Evolutionary conservation across 2,888 invertebrate genomes (phyloP).

Genomic region (Cataglyphis albicans): DNA sequence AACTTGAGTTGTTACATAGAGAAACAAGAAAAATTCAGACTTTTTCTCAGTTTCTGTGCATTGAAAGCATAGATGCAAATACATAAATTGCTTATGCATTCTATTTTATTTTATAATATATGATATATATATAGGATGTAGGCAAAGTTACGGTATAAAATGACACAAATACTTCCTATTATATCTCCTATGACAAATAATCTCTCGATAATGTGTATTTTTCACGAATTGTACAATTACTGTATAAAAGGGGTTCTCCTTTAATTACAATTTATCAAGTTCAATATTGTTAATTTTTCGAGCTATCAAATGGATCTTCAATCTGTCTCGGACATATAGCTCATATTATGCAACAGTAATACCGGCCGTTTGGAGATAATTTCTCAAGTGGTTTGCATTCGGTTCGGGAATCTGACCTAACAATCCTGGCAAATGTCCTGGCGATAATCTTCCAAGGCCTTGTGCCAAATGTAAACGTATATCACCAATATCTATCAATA

Average conservation of each 20-base stretch:
- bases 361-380: constrained; percentile 83
- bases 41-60: not conserved
- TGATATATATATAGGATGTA: not conserved
- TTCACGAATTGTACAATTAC: constrained; percentile 38
- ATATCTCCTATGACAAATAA: constrained; percentile 27
- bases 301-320: constrained; percentile 80
- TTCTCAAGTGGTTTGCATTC: constrained; percentile 81
- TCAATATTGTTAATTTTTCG: constrained; percentile 80
- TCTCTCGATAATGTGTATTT: constrained; percentile 2
- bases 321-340: constrained; percentile 77
- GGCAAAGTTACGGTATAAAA: constrained; percentile 36
- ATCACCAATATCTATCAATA: constrained; percentile 88
- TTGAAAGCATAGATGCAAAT: constrained; percentile 19
- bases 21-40: not conserved
- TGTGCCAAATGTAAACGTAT: constrained; percentile 92
- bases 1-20: not conserved
- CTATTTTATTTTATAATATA: not conserved
- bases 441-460: constrained; percentile 91
- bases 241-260: constrained; percentile 48
- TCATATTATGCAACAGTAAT: constrained; percentile 83
- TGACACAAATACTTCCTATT: constrained; percentile 12
- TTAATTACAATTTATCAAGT: constrained; percentile 76
- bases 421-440: constrained; percentile 90
- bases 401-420: constrained; percentile 88
- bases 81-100: not conserved